Percentiles rank a stretch among this genome's conserved stretches.
Evolutionary conservation across 2,888 invertebrate species (phyloP).

Genomic region (Reticulitermes lucifugus): DNA sequence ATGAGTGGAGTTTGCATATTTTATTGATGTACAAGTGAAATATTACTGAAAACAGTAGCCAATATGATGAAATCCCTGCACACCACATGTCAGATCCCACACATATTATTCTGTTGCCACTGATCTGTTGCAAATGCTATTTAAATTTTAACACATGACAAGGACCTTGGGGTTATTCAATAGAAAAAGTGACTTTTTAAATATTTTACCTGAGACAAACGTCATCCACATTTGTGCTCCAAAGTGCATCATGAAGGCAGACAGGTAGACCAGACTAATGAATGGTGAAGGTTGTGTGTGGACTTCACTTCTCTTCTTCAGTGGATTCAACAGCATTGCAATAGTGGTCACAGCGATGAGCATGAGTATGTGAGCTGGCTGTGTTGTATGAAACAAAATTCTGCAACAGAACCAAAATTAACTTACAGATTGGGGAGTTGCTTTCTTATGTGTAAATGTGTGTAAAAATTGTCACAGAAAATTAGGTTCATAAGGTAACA

Average conservation of each 20-base stretch:
- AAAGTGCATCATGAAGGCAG: slow-evolving; percentile 83
- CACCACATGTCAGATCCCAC: no score
- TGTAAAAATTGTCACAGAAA: not conserved
- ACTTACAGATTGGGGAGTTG: not conserved
- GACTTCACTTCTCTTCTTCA: slow-evolving; percentile 54
- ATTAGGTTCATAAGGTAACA: not conserved
- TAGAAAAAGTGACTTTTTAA: no score
- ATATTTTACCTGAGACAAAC: slow-evolving; percentile 82
- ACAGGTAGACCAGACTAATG: slow-evolving; percentile 78
- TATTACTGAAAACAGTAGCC: no score
- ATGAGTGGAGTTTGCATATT: no score
- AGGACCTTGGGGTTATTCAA: no score
- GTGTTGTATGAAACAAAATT: slow-evolving; percentile 77
- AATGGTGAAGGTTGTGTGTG: slow-evolving; percentile 56
- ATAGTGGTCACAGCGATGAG: slow-evolving; percentile 71
- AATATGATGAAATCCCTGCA: no score
- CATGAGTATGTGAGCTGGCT: slow-evolving; percentile 83
- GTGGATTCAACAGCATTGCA: slow-evolving; percentile 65
- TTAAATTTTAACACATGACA: no score
- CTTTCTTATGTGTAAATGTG: not conserved
- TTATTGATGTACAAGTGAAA: no score
- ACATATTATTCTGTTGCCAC: no score
- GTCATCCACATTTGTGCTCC: slow-evolving; percentile 96
- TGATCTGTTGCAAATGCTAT: no score
- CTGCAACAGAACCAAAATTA: slow-evolving; percentile 66